Conservation (phyloP, 2,113 vertebrate genomes). For the Aegypius monachus region DNA sequence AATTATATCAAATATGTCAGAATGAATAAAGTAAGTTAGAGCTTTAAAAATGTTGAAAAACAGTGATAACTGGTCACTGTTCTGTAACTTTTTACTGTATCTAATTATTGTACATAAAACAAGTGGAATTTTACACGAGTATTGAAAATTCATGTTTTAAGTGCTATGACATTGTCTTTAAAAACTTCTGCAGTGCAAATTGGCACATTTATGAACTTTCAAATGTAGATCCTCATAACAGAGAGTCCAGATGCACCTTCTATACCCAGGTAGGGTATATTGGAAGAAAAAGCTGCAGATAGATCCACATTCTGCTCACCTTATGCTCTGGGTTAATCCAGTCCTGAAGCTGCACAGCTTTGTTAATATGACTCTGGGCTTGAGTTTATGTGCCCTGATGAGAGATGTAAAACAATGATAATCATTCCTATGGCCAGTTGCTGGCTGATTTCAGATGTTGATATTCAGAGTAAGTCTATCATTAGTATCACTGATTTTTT, state of each 20-base stretch:
- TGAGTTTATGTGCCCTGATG: not conserved
- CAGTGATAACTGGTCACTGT: not conserved
- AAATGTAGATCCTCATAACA: not conserved
- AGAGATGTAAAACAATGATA: not conserved
- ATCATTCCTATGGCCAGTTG: not conserved
- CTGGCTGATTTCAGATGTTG: not conserved
- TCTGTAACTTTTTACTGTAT: not conserved
- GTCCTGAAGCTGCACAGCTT: not conserved
- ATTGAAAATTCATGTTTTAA: not conserved
- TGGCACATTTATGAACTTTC: not conserved
- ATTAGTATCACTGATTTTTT: not conserved
- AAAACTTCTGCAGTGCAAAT: not conserved
- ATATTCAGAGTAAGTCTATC: not conserved
- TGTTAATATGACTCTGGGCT: not conserved
- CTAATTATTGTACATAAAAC: not conserved
- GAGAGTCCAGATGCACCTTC: not conserved
- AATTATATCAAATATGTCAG: not conserved
- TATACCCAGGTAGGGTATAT: rapidly evolving
- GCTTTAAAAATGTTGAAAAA: not conserved
- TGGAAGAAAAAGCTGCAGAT: not conserved
- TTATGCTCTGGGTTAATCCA: not conserved
- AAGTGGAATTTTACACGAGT: not conserved
- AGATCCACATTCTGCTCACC: not conserved
- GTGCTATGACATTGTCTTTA: not conserved
- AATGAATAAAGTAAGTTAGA: not conserved